Percentiles rank a stretch among this genome's conserved stretches.
These are phyloP conservation scores for Coregonus suidteri DNA, from an alignment of 2,797 vertebrate genomes.

Conservation along the genomic window DNA sequence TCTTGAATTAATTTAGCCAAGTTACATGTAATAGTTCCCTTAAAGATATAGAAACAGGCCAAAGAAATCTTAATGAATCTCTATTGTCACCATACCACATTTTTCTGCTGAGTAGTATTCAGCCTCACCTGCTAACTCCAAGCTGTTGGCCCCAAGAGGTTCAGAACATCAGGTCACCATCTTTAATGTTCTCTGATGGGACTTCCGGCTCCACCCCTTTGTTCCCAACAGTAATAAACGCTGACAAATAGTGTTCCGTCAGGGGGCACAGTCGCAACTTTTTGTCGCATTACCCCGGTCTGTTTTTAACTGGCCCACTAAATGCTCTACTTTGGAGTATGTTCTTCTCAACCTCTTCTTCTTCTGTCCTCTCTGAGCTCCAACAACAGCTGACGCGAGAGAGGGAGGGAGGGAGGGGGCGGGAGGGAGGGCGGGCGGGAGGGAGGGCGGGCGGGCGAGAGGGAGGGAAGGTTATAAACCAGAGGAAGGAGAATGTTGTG, in stretches of 20 bases:
- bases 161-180: constrained; percentile 6
- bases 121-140: constrained; percentile 7
- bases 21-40: too few relatives aligned
- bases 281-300: constrained; percentile 12
- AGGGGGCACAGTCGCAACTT: constrained; percentile 10
- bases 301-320: constrained; percentile 48
- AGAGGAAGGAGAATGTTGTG: constrained; percentile 31
- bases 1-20: too few relatives aligned
- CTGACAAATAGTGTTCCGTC: constrained; percentile 16
- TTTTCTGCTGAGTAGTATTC: constrained; percentile 10
- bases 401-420: background rate
- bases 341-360: constrained; percentile 1
- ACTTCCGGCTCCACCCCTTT: background rate
- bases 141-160: background rate
- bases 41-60: background rate
- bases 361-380: constrained; percentile 1
- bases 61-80: background rate
- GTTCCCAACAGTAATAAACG: background rate
- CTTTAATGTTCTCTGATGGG: constrained; percentile 4
- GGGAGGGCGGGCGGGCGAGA: background rate
- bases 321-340: constrained; percentile 53
- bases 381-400: background rate
- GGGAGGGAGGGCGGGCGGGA: too few relatives aligned
- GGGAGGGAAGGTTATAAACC: background rate
- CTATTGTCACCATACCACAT: background rate